These are phyloP conservation scores for Nemotelus nigrinus DNA, from an alignment of 2,888 invertebrate genomes.

Conservation along the genomic window DNA sequence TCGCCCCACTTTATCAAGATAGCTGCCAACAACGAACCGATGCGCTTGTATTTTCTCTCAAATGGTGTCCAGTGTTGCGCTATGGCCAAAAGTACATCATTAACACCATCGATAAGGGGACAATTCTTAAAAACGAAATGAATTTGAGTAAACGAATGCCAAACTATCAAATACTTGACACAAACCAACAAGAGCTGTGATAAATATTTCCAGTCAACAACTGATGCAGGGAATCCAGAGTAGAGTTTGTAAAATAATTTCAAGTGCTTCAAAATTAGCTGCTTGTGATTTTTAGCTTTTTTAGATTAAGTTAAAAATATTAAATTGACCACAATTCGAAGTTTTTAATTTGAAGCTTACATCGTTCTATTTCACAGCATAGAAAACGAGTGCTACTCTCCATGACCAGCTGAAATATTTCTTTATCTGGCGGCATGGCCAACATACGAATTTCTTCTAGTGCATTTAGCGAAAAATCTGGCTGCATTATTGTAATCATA, in stretches of 20 bases:
- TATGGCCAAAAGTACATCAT: neutral
- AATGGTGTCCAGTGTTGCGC: slow-evolving; percentile 8
- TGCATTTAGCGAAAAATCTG: too few relatives aligned
- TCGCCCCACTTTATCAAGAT: slow-evolving; percentile 11
- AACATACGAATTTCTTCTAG: too few relatives aligned
- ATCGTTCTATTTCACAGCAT: too few relatives aligned
- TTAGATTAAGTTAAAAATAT: too few relatives aligned
- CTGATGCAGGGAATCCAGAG: neutral
- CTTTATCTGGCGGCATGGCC: too few relatives aligned
- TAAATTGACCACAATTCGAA: too few relatives aligned
- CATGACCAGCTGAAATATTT: too few relatives aligned
- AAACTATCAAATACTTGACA: neutral
- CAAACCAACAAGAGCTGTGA: slow-evolving; percentile 5
- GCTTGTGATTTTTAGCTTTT: neutral
- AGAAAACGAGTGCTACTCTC: too few relatives aligned
- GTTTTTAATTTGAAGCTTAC: too few relatives aligned
- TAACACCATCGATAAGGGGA: neutral
- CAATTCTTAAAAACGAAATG: neutral
- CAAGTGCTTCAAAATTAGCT: neutral
- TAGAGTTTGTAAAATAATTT: neutral
- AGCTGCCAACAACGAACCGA: neutral
- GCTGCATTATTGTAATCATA: too few relatives aligned
- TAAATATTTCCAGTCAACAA: slow-evolving; percentile 11
- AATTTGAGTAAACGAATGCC: neutral
- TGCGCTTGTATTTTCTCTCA: slow-evolving; percentile 2